Conservation (phyloP, 2,113 vertebrate species). For the Rhagologus leucostigma region DNA sequence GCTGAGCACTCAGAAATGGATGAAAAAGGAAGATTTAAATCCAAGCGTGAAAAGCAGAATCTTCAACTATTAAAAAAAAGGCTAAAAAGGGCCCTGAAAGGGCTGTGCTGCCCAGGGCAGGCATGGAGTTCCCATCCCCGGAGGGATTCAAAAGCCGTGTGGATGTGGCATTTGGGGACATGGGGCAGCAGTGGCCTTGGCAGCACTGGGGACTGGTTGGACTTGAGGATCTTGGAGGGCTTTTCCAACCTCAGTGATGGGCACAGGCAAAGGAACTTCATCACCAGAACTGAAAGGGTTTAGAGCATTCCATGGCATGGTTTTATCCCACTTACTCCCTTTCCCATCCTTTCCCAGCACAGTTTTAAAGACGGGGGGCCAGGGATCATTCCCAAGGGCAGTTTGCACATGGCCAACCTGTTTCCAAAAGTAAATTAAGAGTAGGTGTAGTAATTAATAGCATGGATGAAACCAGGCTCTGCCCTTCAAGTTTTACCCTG, state of each 20-base stretch:
- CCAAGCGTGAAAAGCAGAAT: background rate
- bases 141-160: background rate
- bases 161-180: background rate
- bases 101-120: background rate
- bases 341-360: background rate
- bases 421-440: background rate
- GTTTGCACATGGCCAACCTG: background rate
- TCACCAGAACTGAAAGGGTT: background rate
- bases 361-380: background rate
- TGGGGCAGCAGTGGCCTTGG: background rate
- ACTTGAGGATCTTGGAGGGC: background rate
- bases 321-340: background rate
- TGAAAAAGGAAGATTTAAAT: background rate
- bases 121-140: background rate
- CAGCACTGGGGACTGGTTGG: background rate
- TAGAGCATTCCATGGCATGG: accelerated
- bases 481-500: background rate
- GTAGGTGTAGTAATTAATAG: background rate
- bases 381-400: background rate
- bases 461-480: background rate
- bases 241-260: background rate
- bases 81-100: background rate
- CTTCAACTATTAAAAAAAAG: background rate
- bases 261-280: background rate
- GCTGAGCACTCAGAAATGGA: background rate